Conservation (phyloP, 2,888 invertebrate species). For the Aradus depressus region DNA sequence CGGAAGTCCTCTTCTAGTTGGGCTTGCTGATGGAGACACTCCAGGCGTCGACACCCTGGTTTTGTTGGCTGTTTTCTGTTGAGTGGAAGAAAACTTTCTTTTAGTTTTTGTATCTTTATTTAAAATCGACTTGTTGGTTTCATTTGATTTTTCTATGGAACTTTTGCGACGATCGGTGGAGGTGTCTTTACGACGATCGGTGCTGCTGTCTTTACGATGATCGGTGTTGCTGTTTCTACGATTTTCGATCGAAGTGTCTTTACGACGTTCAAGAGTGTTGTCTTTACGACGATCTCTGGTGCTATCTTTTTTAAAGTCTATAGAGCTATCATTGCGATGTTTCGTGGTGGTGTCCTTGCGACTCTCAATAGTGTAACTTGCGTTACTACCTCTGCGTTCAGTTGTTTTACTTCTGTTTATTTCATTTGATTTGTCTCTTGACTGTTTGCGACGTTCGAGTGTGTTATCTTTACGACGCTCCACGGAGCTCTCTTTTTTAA, state of each 20-base stretch:
- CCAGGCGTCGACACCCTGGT: slow-evolving; percentile 35
- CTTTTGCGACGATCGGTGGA: slow-evolving; percentile 6
- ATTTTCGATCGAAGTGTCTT: neutral
- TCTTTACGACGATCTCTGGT: slow-evolving; percentile 7
- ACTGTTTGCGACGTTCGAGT: neutral
- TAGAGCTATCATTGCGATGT: too few relatives aligned
- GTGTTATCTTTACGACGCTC: neutral
- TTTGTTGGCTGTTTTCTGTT: slow-evolving; percentile 34
- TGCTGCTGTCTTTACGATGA: neutral
- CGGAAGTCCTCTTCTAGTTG: slow-evolving; percentile 35
- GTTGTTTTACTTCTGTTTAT: neutral
- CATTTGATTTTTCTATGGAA: slow-evolving; percentile 14
- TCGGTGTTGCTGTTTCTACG: neutral
- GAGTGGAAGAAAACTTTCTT: slow-evolving; percentile 32
- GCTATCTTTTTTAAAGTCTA: too few relatives aligned
- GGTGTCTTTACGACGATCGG: neutral
- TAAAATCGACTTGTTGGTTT: slow-evolving; percentile 18
- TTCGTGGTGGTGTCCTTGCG: neutral
- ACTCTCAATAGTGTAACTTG: too few relatives aligned
- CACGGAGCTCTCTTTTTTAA: too few relatives aligned
- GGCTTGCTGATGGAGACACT: slow-evolving; percentile 44
- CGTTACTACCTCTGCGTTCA: neutral
- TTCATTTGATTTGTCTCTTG: slow-evolving; percentile 12
- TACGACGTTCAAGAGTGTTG: neutral
- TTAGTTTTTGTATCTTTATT: slow-evolving; percentile 26